A percentile compares a stretch with the other conserved stretches of the same genome.
These are phyloP conservation scores for Gephyroberyx darwinii DNA, from an alignment of 2,797 vertebrate species.

Conservation along the genomic window DNA sequence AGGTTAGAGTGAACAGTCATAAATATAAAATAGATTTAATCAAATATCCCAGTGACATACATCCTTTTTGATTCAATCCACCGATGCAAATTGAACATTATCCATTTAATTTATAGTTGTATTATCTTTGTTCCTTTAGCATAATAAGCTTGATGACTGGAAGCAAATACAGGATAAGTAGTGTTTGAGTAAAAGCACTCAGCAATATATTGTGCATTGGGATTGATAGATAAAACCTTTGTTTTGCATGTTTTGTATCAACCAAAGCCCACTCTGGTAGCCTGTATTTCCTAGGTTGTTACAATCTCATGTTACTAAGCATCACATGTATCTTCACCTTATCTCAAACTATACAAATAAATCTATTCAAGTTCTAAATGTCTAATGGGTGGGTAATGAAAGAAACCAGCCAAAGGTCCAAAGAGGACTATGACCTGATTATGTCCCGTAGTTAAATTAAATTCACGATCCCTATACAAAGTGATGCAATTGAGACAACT, in stretches of 20 bases:
- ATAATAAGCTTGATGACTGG: no score
- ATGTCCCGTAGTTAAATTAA: constrained; percentile 33
- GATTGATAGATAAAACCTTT: no score
- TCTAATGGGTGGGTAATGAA: not conserved
- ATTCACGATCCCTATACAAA: constrained; percentile 45
- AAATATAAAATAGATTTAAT: no score
- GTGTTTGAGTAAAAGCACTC: no score
- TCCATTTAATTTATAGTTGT: not conserved
- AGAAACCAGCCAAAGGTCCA: constrained; percentile 1
- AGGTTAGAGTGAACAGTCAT: not conserved
- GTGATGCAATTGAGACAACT: constrained; percentile 24
- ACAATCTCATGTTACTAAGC: not conserved
- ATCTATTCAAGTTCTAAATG: not conserved
- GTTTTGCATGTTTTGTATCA: not conserved
- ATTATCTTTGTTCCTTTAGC: no score
- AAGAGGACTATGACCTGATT: not conserved
- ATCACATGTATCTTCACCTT: not conserved
- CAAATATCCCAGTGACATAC: no score
- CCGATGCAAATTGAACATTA: not conserved
- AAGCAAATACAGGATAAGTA: no score
- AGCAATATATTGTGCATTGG: no score
- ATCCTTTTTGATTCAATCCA: not conserved
- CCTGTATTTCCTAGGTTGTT: not conserved
- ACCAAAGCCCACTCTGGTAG: not conserved
- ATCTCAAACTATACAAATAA: not conserved